Conservation (phyloP, 92 coral and sea anemone species). For the Palythoa grandis region DNA sequence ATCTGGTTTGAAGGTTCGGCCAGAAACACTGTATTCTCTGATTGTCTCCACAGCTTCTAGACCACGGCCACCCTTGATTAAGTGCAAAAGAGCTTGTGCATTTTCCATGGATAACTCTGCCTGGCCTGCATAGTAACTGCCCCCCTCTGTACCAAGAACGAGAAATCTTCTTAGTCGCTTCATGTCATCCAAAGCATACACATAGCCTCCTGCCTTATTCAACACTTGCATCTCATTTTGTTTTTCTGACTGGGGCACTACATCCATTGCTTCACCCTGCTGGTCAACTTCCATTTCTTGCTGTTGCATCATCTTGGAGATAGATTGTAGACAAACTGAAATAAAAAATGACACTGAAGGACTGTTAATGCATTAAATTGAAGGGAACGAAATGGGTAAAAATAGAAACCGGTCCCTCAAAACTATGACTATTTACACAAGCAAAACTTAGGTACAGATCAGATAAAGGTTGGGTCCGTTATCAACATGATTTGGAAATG, state of each 20-base stretch:
- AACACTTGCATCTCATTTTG: conserved; percentile 56
- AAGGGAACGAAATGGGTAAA: too few species aligned
- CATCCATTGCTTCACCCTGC: conserved; percentile 13
- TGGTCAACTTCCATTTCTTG: conserved; percentile 22
- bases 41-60: conserved; percentile 45
- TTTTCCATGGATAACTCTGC: conserved; percentile 31
- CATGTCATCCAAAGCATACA: conserved; percentile 83
- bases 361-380: too few species aligned
- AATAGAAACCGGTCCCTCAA: too few species aligned
- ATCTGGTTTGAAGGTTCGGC: conserved; percentile 47
- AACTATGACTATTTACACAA: too few species aligned
- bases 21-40: conserved; percentile 35
- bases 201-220: conserved; percentile 89
- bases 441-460: too few species aligned
- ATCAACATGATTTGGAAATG: too few species aligned
- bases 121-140: conserved; percentile 62
- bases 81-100: conserved; percentile 20
- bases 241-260: background rate
- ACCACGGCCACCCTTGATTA: conserved; percentile 36
- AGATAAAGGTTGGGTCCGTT: too few species aligned
- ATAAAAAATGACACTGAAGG: too few species aligned
- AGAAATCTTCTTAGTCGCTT: conserved; percentile 82
- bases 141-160: conserved; percentile 87
- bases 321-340: too few species aligned
- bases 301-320: background rate